Percentiles rank a stretch among this genome's conserved stretches.
phyloP scores from a whole-genome alignment of 2,797 vertebrate genomes.

The Pitangus sulphuratus region DNA sequence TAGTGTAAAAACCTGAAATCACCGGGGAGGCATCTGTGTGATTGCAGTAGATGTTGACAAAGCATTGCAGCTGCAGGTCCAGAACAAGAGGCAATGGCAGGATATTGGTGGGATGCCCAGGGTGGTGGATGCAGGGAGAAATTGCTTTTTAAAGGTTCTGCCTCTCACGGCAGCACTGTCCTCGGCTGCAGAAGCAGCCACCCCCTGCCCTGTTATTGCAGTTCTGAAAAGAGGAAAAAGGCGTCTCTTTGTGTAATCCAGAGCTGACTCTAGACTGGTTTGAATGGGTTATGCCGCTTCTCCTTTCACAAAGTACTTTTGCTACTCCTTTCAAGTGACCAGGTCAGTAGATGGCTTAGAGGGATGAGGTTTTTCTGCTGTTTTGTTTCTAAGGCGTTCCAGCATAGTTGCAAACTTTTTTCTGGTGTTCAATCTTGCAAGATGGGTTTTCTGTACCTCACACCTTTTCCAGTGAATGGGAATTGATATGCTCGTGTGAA shows the following conservation, averaged over 20 bases:
- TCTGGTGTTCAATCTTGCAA: background rate
- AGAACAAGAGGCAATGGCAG: background rate
- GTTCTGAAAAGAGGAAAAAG: background rate
- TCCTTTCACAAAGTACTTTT: background rate
- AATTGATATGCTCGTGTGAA: background rate
- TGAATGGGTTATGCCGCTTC: background rate
- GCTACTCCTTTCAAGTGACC: background rate
- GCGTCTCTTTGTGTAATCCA: background rate
- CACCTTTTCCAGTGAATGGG: background rate
- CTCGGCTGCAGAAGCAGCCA: background rate
- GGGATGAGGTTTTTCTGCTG: background rate
- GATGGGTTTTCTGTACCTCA: background rate
- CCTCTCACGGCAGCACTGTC: background rate
- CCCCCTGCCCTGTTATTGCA: background rate
- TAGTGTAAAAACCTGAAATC: background rate
- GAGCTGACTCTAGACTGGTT: accelerated
- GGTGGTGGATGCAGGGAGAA: background rate
- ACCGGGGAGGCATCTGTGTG: background rate
- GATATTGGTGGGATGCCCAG: background rate
- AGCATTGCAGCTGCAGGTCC: background rate
- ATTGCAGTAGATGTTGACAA: background rate
- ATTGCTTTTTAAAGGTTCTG: background rate
- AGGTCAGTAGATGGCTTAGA: background rate
- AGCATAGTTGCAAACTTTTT: background rate
- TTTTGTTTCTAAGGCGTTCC: background rate